Conservation (phyloP, 1,140 invertebrate species). For the Drosophila lowei region DNA sequence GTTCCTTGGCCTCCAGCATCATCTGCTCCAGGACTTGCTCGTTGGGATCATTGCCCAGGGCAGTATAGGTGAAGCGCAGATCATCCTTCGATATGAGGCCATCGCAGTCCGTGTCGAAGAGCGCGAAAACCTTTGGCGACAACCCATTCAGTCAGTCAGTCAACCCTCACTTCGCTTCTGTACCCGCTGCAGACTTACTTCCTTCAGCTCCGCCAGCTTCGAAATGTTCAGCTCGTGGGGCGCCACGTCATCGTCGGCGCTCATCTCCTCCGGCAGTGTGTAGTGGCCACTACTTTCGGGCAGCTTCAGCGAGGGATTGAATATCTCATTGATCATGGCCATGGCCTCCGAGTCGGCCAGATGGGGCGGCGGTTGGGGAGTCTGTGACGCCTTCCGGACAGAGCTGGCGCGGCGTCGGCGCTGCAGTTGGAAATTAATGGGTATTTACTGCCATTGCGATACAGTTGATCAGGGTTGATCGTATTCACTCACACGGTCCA, state of each 20-base stretch:
- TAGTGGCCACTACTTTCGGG: slow-evolving; percentile 83
- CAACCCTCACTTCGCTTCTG: neutral
- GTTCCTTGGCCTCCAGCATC: slow-evolving; percentile 85
- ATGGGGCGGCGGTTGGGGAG: slow-evolving; percentile 49
- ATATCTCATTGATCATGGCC: slow-evolving; percentile 83
- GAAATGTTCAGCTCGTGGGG: slow-evolving; percentile 84
- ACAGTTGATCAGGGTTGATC: neutral
- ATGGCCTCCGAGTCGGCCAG: slow-evolving; percentile 73
- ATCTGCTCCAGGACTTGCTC: slow-evolving; percentile 85
- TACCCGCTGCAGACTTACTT: slow-evolving; percentile 74
- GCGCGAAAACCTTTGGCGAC: slow-evolving; percentile 84
- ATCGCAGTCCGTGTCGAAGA: slow-evolving; percentile 86
- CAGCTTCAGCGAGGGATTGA: slow-evolving; percentile 82
- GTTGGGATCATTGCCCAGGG: slow-evolving; percentile 84
- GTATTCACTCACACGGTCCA: slow-evolving; percentile 70
- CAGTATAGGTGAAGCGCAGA: slow-evolving; percentile 85
- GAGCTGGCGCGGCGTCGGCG: slow-evolving; percentile 68
- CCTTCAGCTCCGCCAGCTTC: slow-evolving; percentile 85
- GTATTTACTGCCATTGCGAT: neutral
- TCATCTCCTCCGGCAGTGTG: slow-evolving; percentile 84
- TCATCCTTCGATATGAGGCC: slow-evolving; percentile 86
- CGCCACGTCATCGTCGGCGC: slow-evolving; percentile 82
- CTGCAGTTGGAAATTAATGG: slow-evolving; percentile 25
- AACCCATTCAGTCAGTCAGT: neutral
- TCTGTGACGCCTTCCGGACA: slow-evolving; percentile 60